Base-by-base conservation (phyloP, 2,797 vertebrate genomes). In the Neosalanx taihuensis region DNA sequence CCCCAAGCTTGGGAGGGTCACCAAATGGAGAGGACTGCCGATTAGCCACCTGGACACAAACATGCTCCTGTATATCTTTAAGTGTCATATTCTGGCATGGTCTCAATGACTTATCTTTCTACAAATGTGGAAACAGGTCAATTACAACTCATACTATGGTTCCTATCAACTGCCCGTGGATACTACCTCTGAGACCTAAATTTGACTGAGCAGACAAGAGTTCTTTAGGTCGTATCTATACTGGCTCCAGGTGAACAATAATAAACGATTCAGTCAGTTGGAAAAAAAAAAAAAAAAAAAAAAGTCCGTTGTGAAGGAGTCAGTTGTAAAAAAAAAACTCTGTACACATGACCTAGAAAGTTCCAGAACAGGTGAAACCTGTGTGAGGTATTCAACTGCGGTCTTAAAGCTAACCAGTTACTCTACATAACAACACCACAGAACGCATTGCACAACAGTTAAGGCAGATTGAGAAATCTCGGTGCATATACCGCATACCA, bases 401-500 rank as follows among this genome's bases (percentile, higher is more conserved):
- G n/a, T 69, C 65, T 58, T 70, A 73, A 4, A 76, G 73, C 79
- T 31, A 79, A 89, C 85, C 83, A 73, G 89, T 88, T 80, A 26
- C 51, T 76, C 87, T 49, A 10, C 83, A 85, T 58, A 58, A 5
- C 9, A 41, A 41, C 51, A 76, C 87, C 53, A 10, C 83, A 85
- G 7, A 58, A 18, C 20, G 0, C 26, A 58, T 85, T 72, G 59
- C 72, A 62, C 63, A 69, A 69, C 20, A 10, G 30, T 31, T 67
- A 20, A 51, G 64, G 46, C 41, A 67, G 49, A 20, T 41, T 49
- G 46, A 65, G 37, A 41, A 41, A 41, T 41, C 37, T 9, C 9
- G 37, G 37, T 12, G 37, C 6, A 41, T 41, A 41, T 9, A 41
- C 10, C 10, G 5, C 1, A 41, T 9, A 41, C 37, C 37, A 41